Conservation (phyloP, 2,113 vertebrate genomes). For the Alexandromys fortis region DNA sequence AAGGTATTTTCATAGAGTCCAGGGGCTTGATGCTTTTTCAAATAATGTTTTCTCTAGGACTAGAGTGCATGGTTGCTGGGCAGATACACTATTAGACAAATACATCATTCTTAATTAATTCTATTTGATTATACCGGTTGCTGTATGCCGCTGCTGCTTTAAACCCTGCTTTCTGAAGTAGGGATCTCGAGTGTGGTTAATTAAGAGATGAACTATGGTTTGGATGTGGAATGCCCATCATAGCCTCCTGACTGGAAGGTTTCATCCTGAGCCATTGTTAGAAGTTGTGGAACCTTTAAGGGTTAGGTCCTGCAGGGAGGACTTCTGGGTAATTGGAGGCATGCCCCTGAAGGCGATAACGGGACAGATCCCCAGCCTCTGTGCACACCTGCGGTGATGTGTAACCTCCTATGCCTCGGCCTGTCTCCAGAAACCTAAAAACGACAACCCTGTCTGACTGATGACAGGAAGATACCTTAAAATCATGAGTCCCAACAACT, state of each 20-base stretch:
- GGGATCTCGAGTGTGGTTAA: not conserved
- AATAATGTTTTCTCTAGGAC: slow-evolving; percentile 27
- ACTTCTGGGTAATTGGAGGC: not conserved
- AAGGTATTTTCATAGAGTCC: not conserved
- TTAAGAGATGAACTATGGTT: not conserved
- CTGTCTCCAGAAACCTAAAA: not conserved
- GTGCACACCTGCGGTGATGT: too few species aligned
- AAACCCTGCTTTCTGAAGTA: not conserved
- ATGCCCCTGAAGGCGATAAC: not conserved
- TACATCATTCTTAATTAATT: slow-evolving; percentile 27
- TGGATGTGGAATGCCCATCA: not conserved
- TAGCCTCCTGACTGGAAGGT: not conserved
- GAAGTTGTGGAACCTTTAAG: not conserved
- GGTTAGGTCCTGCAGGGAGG: not conserved
- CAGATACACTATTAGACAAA: not conserved
- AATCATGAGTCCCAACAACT: not conserved
- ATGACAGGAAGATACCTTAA: not conserved
- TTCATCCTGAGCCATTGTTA: not conserved
- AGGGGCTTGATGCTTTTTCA: not conserved
- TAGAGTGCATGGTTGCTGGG: not conserved
- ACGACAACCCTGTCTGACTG: not conserved
- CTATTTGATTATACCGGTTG: not conserved
- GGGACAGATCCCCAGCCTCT: not conserved
- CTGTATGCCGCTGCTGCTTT: not conserved
- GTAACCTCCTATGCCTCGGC: too few species aligned